Conservation (phyloP, 2,797 vertebrate species). For the Falco novaeseelandiae region DNA sequence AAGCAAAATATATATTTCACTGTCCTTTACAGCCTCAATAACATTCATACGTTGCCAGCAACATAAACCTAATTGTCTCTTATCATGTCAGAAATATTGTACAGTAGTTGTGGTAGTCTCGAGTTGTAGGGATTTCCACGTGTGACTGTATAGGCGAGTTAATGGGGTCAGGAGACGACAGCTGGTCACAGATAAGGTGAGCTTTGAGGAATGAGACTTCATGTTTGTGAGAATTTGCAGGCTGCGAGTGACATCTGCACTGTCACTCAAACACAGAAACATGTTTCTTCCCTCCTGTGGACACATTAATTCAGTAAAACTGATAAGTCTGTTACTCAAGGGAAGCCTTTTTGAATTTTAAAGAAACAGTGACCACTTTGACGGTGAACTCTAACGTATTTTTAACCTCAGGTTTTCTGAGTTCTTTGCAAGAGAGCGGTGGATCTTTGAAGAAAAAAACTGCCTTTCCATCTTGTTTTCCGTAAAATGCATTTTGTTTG, state of each 20-base stretch:
- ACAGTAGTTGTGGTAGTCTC: not conserved
- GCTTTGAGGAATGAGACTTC: conserved; percentile 5
- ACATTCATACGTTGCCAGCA: not conserved
- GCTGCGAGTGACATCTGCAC: conserved; percentile 43
- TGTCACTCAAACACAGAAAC: conserved; percentile 70
- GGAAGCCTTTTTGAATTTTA: conserved; percentile 68
- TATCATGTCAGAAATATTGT: not conserved
- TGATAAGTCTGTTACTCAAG: conserved; percentile 61
- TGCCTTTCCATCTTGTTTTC: not conserved
- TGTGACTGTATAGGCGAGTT: not conserved
- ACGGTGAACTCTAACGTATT: conserved; percentile 10
- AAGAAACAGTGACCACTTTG: conserved; percentile 60
- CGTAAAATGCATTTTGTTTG: not conserved
- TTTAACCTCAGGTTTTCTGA: not conserved
- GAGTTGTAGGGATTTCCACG: not conserved
- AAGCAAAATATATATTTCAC: not conserved
- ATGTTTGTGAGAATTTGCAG: not conserved
- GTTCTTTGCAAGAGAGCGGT: not conserved
- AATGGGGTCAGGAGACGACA: not conserved
- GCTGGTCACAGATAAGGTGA: not conserved
- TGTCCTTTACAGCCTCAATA: not conserved
- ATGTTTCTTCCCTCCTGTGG: conserved; percentile 60
- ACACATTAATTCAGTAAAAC: conserved; percentile 73
- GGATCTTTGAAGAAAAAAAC: not conserved
- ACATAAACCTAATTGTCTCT: not conserved